A percentile compares a stretch with the other conserved stretches of the same genome.
Conservation (phyloP, 2,113 vertebrate genomes). For the Antechinus stuartii region DNA sequence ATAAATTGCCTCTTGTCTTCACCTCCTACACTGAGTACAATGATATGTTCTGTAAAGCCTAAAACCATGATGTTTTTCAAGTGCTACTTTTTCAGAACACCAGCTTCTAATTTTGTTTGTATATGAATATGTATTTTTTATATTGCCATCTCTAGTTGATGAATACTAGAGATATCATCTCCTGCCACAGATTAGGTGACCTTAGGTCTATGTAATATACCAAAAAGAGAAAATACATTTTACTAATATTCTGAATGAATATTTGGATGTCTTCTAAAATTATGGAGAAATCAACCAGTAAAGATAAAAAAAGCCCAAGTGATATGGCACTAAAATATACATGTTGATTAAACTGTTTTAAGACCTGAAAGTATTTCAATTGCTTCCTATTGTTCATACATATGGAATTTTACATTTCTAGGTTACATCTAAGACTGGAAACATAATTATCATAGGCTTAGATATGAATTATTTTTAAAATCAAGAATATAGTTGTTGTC, state of each 20-base stretch:
- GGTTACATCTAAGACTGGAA: background rate
- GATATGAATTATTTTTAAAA: background rate
- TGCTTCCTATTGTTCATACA: background rate
- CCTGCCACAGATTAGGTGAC: slow-evolving; percentile 42
- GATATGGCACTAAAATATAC: slow-evolving; percentile 3
- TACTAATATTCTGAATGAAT: slow-evolving; percentile 65
- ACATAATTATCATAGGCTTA: background rate
- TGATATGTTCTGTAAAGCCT: slow-evolving; percentile 84
- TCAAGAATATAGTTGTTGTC: background rate
- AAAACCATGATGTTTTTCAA: slow-evolving; percentile 82
- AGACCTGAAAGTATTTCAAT: slow-evolving; percentile 30
- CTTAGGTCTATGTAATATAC: background rate
- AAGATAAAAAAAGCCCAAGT: slow-evolving; percentile 35
- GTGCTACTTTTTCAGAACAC: slow-evolving; percentile 79
- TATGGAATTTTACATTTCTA: slow-evolving; percentile 5
- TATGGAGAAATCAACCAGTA: slow-evolving; percentile 19
- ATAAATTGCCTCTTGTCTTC: slow-evolving; percentile 90
- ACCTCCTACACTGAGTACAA: slow-evolving; percentile 86
- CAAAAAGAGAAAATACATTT: slow-evolving; percentile 64
- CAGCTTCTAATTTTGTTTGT: slow-evolving; percentile 85
- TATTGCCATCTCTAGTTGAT: slow-evolving; percentile 62
- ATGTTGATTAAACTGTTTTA: slow-evolving; percentile 17
- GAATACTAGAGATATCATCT: slow-evolving; percentile 23
- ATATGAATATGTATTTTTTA: slow-evolving; percentile 71
- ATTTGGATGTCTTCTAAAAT: slow-evolving; percentile 19